Evolutionary conservation across 2,888 invertebrate genomes (phyloP).

Genomic region (Himalopsyche kuldschensis): DNA sequence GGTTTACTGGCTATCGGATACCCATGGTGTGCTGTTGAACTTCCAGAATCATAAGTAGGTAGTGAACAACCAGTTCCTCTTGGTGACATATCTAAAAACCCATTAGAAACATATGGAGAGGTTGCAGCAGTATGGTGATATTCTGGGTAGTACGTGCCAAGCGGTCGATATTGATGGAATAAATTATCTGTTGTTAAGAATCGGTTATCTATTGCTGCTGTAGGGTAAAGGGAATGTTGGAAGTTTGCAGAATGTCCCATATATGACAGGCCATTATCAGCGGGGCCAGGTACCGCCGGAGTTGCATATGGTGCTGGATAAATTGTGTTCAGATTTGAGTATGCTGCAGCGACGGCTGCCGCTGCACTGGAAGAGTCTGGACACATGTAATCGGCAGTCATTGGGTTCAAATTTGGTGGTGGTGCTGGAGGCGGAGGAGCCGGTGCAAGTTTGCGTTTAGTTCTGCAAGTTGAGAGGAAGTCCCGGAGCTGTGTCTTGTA

Average conservation of each 20-base stretch:
- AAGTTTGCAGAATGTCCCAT: constrained; percentile 73
- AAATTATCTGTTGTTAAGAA: constrained; percentile 83
- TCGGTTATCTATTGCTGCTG: constrained; percentile 60
- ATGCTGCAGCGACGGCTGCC: constrained; percentile 74
- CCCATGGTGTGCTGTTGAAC: constrained; percentile 53
- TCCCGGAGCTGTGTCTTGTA: constrained; percentile 93
- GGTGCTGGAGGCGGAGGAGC: constrained; percentile 59
- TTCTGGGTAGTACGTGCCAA: constrained; percentile 79
- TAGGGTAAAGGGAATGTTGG: constrained; percentile 58
- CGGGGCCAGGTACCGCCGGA: constrained; percentile 66
- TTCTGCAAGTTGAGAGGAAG: constrained; percentile 89
- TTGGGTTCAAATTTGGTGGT: constrained; percentile 54
- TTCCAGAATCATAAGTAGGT: constrained; percentile 61
- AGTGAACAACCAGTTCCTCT: constrained; percentile 62
- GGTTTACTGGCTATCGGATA: constrained; percentile 56
- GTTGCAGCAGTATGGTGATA: constrained; percentile 68
- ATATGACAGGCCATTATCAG: constrained; percentile 60
- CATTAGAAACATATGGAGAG: constrained; percentile 73
- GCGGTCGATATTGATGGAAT: constrained; percentile 87
- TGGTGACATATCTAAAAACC: constrained; percentile 77
- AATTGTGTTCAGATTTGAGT: constrained; percentile 77
- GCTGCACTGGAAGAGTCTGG: constrained; percentile 62
- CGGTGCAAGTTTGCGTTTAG: constrained; percentile 68
- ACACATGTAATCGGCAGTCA: constrained; percentile 67
- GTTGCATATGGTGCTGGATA: constrained; percentile 79